Evolutionary conservation across 2,113 vertebrate genomes (phyloP), one percentile per base, ranked within the genome.

Genomic region (Anhinga anhinga): DNA sequence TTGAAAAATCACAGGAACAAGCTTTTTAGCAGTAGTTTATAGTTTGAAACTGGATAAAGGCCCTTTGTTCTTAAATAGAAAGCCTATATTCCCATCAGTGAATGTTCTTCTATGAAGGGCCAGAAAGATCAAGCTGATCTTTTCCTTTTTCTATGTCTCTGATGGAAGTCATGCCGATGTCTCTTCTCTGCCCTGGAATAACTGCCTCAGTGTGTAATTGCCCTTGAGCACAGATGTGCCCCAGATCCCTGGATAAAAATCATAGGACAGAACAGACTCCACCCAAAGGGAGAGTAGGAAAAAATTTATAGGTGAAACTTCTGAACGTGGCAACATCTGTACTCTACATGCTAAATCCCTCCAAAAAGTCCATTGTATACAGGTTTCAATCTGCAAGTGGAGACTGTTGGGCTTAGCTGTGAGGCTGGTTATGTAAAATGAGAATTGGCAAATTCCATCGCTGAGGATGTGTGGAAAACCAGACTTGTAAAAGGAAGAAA

Each of bases 31-130:
- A 82, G 53, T 76, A 78, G 70, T 59, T 86, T 79, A 17, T 83
- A 80, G 71, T 66, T 85, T 80, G 58, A 85, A 85, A 77, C 78
- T 73, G 66, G 56, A 86, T 94, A 97, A 91, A 90, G 81, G 84
- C 13, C 30, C 52, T 96, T 97, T 96, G 83, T 95, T 95, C 88
- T 93, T 93, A 78, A 88, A 90, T 21, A 84, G 85, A 81, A 93
- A 94, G 80, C 69, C 74, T 91, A 11, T 82, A 82, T 87, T 95
- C 69, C 65, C 69, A 84, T 93, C 77, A 79, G 44, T 83, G 90
- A 82, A 6, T 89, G 65, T 78, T 93, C 66, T 69, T 23, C 88
- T 92, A 22, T 95, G 93, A 95, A 91, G 93, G 74, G 63, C 66
- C 82, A 85, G 58, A 95, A 90, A 62, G 59, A 95, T 82, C 55